Percentiles rank a stretch among this genome's conserved stretches.
Evolutionary conservation across 2,797 vertebrate species (phyloP).

Genomic region (Selene dorsalis): DNA sequence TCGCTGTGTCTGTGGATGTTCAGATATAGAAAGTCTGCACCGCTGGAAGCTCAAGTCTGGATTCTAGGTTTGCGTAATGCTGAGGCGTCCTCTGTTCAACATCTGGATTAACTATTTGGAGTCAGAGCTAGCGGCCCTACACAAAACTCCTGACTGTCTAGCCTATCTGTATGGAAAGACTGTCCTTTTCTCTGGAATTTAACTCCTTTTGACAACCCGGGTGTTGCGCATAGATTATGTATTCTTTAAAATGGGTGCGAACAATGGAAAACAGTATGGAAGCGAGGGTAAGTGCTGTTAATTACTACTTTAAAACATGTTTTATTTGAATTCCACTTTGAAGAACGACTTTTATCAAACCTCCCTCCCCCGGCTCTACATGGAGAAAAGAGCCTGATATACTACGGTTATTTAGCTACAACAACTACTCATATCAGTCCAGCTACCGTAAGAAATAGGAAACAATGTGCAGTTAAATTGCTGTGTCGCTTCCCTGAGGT

Average conservation of each 20-base stretch:
- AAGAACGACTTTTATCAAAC: background rate
- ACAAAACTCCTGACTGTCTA: conserved; percentile 42
- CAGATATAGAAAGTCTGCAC: conserved; percentile 48
- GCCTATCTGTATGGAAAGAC: conserved; percentile 41
- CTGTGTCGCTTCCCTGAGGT: background rate
- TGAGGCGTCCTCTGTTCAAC: conserved; percentile 69
- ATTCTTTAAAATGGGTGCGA: conserved; percentile 95
- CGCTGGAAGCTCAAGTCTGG: conserved; percentile 62
- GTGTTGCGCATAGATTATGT: conserved; percentile 88
- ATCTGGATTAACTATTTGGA: conserved; percentile 85
- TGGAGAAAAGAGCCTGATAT: background rate
- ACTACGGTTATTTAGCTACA: background rate
- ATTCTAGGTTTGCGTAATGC: conserved; percentile 70
- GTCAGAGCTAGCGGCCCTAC: conserved; percentile 64
- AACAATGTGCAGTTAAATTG: conserved; percentile 9
- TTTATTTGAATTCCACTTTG: conserved; percentile 6
- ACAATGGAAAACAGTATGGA: conserved; percentile 98
- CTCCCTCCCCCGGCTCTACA: background rate
- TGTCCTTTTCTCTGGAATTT: conserved; percentile 48
- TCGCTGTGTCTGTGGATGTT: conserved; percentile 50
- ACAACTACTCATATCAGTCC: background rate
- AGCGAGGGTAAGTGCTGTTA: conserved; percentile 92
- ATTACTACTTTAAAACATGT: conserved; percentile 21
- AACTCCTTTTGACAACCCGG: conserved; percentile 55
- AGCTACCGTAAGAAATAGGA: background rate